A percentile compares a stretch with the other conserved stretches of the same genome.
These are phyloP conservation scores for Tetranychus cinnabarinus DNA, from an alignment of 1,140 invertebrate genomes.

Conservation along the genomic window DNA sequence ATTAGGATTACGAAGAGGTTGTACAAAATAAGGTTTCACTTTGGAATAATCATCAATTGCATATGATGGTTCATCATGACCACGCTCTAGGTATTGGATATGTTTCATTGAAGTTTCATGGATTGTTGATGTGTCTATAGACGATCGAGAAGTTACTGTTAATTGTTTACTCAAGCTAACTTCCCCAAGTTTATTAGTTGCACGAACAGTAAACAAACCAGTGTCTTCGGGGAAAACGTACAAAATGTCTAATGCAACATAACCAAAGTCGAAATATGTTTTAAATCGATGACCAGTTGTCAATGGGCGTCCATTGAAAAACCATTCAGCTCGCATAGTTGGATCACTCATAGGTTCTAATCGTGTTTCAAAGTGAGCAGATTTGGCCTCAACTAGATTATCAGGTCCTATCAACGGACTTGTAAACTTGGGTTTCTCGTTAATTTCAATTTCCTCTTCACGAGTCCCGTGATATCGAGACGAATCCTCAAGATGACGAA, in stretches of 20 bases:
- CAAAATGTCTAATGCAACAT: conserved; percentile 29
- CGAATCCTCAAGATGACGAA: conserved; percentile 79
- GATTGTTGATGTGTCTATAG: conserved; percentile 59
- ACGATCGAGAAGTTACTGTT: conserved; percentile 27
- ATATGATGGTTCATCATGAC: conserved; percentile 36
- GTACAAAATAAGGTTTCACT: conserved; percentile 54
- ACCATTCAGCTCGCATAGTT: conserved; percentile 69
- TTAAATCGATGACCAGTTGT: conserved; percentile 29
- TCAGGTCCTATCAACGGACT: conserved; percentile 66
- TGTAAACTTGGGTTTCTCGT: conserved; percentile 54
- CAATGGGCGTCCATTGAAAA: conserved; percentile 49
- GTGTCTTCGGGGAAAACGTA: conserved; percentile 25
- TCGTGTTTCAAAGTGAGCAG: conserved; percentile 37
- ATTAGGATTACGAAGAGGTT: conserved; percentile 53
- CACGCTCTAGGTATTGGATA: conserved; percentile 54
- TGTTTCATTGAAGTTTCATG: conserved; percentile 58
- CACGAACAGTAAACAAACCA: conserved; percentile 26
- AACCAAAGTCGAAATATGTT: conserved; percentile 31
- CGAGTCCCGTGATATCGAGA: background rate
- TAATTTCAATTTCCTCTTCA: conserved; percentile 42
- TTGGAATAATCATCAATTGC: conserved; percentile 18
- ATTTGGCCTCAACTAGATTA: conserved; percentile 70
- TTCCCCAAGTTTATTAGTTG: conserved; percentile 24
- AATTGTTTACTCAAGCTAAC: conserved; percentile 61
- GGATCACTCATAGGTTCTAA: conserved; percentile 76